Evolutionary conservation across 2,113 vertebrate species (phyloP).

Genomic region (Gasterosteus nipponicus): DNA sequence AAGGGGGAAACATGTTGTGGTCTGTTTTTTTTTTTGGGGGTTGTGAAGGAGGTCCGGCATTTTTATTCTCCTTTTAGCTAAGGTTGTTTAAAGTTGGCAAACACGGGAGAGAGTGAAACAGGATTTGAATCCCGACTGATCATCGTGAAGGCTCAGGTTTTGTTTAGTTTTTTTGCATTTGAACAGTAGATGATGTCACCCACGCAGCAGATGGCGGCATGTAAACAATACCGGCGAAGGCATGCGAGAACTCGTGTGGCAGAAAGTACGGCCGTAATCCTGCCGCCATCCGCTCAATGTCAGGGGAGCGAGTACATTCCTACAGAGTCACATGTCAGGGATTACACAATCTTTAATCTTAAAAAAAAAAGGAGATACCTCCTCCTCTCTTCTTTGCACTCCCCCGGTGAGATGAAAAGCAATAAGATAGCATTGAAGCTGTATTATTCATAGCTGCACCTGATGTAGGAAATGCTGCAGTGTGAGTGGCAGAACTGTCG

Average conservation of each 20-base stretch:
- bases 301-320: background rate
- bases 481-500: slow-evolving; percentile 7
- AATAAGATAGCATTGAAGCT: slow-evolving; percentile 19
- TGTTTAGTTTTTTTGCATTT: background rate
- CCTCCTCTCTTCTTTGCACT: background rate
- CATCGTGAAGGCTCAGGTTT: background rate
- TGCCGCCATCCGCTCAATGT: background rate
- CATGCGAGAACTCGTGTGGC: background rate
- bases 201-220: background rate
- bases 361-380: background rate
- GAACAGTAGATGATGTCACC: background rate
- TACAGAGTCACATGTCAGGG: background rate
- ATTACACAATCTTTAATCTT: background rate
- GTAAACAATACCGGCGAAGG: background rate
- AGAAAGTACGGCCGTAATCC: background rate
- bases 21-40: background rate
- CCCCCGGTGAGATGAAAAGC: slow-evolving; percentile 22
- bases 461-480: slow-evolving; percentile 10
- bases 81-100: background rate
- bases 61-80: background rate
- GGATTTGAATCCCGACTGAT: background rate
- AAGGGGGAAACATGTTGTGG: background rate
- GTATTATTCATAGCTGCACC: slow-evolving; percentile 44
- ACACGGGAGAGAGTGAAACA: background rate
- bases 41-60: background rate